These are phyloP conservation scores for Bradysia coprophila DNA, from an alignment of 1,140 invertebrate species.

Conservation along the genomic window DNA sequence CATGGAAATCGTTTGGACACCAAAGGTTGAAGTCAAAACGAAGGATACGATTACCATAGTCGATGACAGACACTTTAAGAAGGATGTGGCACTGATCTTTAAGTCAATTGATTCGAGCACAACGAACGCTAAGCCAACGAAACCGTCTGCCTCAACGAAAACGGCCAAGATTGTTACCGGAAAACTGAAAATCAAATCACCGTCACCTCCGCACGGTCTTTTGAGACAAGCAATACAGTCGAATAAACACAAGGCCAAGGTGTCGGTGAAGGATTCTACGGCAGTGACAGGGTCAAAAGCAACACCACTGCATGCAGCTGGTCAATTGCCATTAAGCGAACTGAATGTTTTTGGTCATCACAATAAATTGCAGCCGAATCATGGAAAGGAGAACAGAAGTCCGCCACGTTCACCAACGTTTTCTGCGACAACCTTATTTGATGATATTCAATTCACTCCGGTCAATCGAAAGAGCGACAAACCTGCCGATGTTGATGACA, in stretches of 20 bases:
- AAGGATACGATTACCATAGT: constrained; percentile 39
- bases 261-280: background rate
- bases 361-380: too few species aligned
- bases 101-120: constrained; percentile 23
- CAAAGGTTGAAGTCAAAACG: constrained; percentile 30
- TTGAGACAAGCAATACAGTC: background rate
- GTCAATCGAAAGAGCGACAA: constrained; percentile 4
- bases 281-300: too few species aligned
- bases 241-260: background rate
- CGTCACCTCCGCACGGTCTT: background rate
- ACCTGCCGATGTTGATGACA: constrained; percentile 8
- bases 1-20: constrained; percentile 39
- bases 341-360: too few species aligned
- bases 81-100: constrained; percentile 42
- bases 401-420: constrained; percentile 13
- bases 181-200: background rate
- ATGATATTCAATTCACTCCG: constrained; percentile 19
- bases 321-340: too few species aligned
- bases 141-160: background rate
- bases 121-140: background rate
- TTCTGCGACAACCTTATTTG: constrained; percentile 17
- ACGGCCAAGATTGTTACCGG: background rate
- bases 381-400: constrained; percentile 19
- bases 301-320: too few species aligned
- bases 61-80: constrained; percentile 38